A percentile compares a stretch with the other conserved stretches of the same genome.
Conservation (phyloP, 2,888 invertebrate genomes). For the Meta bourneti region DNA sequence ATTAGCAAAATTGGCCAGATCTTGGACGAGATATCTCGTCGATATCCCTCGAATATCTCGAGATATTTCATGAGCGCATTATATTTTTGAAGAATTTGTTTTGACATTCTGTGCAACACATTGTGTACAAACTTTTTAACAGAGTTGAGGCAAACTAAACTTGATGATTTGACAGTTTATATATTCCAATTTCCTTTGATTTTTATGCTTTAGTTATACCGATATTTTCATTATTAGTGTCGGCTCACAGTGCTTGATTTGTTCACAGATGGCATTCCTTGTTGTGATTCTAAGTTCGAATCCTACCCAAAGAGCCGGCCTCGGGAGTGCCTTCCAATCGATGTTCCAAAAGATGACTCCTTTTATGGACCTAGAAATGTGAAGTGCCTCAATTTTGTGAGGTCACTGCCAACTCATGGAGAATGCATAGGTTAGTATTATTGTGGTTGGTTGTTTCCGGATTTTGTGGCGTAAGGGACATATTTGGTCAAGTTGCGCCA, state of each 20-base stretch:
- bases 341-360: slow-evolving; percentile 87
- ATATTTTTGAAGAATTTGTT: no score
- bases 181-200: neutral
- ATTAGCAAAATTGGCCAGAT: no score
- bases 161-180: neutral
- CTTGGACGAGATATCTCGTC: no score
- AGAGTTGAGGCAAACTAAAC: neutral
- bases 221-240: neutral
- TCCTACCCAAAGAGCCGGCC: slow-evolving; percentile 83
- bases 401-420: slow-evolving; percentile 84
- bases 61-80: no score
- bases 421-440: slow-evolving; percentile 58
- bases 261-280: slow-evolving; percentile 34
- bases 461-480: no score
- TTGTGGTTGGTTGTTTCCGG: neutral
- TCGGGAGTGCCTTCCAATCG: slow-evolving; percentile 91
- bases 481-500: no score
- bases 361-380: slow-evolving; percentile 88
- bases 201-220: neutral
- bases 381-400: slow-evolving; percentile 89
- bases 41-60: no score
- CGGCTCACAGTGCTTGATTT: neutral
- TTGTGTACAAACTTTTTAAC: no score
- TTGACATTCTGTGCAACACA: no score
- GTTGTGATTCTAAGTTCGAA: slow-evolving; percentile 41